A percentile compares a stretch with the other conserved stretches of the same genome.
phyloP scores from a whole-genome alignment of 2,888 invertebrate species.

The Hyposoter didymator region DNA sequence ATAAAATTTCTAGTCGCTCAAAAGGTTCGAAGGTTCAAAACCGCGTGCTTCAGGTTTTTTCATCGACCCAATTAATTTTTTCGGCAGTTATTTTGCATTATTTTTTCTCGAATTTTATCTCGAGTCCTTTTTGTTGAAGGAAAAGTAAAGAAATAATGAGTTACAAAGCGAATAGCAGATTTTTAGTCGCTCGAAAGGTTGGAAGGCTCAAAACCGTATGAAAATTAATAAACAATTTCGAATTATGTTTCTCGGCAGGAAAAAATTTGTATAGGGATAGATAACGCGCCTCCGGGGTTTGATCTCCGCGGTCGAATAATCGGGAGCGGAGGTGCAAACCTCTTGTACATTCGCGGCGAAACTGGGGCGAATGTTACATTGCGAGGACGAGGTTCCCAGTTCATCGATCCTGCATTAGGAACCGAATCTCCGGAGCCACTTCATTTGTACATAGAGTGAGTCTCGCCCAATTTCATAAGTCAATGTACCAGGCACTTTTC shows the following conservation, averaged over 20 bases:
- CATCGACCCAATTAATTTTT: too few species aligned
- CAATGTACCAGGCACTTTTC: neutral
- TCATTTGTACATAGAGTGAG: constrained; percentile 90
- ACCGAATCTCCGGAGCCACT: constrained; percentile 89
- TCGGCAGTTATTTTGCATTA: too few species aligned
- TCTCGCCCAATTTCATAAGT: constrained; percentile 20
- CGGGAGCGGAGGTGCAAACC: constrained; percentile 89
- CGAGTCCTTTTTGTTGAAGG: too few species aligned
- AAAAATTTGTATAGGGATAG: constrained; percentile 91
- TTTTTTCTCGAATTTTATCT: too few species aligned
- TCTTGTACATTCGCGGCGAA: constrained; percentile 91
- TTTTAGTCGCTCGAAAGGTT: neutral
- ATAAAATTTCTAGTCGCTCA: too few species aligned
- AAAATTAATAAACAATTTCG: neutral
- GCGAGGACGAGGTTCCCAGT: constrained; percentile 89
- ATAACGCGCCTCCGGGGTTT: constrained; percentile 91
- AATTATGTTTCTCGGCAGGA: constrained; percentile 84
- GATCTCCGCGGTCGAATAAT: constrained; percentile 91
- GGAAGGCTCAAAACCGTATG: neutral
- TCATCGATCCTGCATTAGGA: constrained; percentile 86
- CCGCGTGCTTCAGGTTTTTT: too few species aligned
- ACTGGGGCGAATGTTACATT: constrained; percentile 91
- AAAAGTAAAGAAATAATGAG: too few species aligned
- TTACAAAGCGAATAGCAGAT: too few species aligned
- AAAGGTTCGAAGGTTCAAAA: too few species aligned